These are phyloP conservation scores for Rhynchophorus ferrugineus DNA, from an alignment of 1,140 invertebrate genomes.

Conservation along the genomic window DNA sequence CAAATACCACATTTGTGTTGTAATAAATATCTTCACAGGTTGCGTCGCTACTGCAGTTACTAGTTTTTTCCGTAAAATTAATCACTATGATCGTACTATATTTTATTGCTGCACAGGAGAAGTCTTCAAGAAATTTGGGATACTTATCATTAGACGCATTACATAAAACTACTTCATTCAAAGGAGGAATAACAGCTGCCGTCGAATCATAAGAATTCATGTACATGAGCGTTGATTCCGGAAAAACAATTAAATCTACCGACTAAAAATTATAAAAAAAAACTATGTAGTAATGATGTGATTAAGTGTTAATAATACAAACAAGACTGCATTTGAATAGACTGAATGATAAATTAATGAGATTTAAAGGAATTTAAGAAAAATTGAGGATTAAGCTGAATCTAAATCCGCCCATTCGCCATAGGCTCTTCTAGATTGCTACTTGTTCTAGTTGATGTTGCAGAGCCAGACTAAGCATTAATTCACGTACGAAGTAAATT, in stretches of 20 bases:
- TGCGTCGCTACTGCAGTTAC: not conserved
- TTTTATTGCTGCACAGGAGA: not conserved
- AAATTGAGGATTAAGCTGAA: too few relatives aligned
- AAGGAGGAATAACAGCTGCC: not conserved
- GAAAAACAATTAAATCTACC: not conserved
- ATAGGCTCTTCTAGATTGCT: too few relatives aligned
- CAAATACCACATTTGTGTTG: not conserved
- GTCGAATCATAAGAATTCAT: not conserved
- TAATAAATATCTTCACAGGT: too few relatives aligned
- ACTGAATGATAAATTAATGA: too few relatives aligned
- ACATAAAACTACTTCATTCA: not conserved
- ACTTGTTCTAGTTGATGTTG: too few relatives aligned
- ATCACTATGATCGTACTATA: not conserved
- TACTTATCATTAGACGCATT: not conserved
- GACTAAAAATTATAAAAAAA: not conserved
- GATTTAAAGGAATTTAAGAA: too few relatives aligned
- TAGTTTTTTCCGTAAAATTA: not conserved
- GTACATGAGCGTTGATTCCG: not conserved
- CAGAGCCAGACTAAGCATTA: too few relatives aligned
- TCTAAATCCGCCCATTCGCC: too few relatives aligned
- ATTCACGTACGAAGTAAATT: too few relatives aligned
- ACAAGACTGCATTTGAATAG: too few relatives aligned
- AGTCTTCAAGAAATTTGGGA: not conserved
- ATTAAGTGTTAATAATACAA: too few relatives aligned
- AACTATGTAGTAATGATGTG: too few relatives aligned